phyloP scores from a whole-genome alignment of 2,797 vertebrate species.

The Coranthus polyacanthus region DNA sequence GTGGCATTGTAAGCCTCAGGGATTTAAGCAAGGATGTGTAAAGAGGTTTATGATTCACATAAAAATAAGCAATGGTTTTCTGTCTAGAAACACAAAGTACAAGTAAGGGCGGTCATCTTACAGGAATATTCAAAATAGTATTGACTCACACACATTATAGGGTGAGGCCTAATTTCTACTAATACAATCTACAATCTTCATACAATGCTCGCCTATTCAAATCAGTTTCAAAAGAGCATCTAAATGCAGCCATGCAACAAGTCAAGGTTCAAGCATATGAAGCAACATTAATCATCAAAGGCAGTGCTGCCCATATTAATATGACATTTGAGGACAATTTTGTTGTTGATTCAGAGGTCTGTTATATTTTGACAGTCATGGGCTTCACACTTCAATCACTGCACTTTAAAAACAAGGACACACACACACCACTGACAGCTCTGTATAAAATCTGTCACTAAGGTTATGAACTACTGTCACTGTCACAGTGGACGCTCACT shows the following conservation, averaged over 20 bases:
- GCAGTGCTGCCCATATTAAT: not conserved
- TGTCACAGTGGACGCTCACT: slow-evolving; percentile 1
- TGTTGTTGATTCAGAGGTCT: not conserved
- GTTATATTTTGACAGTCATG: not conserved
- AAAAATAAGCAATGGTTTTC: slow-evolving; percentile 69
- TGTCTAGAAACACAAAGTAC: slow-evolving; percentile 60
- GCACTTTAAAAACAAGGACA: slow-evolving; percentile 23
- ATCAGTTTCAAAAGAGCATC: slow-evolving; percentile 35
- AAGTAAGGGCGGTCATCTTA: slow-evolving; percentile 44
- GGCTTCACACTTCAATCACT: slow-evolving; percentile 9
- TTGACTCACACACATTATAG: slow-evolving; percentile 38
- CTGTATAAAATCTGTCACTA: not conserved
- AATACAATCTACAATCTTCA: slow-evolving; percentile 35
- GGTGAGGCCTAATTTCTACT: slow-evolving; percentile 30
- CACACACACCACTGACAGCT: slow-evolving; percentile 8
- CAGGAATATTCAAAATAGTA: slow-evolving; percentile 18
- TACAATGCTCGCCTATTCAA: slow-evolving; percentile 26
- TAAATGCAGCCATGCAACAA: slow-evolving; percentile 63
- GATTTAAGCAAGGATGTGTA: slow-evolving; percentile 70
- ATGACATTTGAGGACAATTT: slow-evolving; percentile 4
- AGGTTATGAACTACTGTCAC: slow-evolving; percentile 2
- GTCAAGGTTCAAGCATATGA: slow-evolving; percentile 55
- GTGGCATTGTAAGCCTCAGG: slow-evolving; percentile 65
- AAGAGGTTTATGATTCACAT: slow-evolving; percentile 64
- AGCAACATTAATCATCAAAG: slow-evolving; percentile 32